Conservation (phyloP, 2,797 vertebrate genomes). For the Manis javanica region DNA sequence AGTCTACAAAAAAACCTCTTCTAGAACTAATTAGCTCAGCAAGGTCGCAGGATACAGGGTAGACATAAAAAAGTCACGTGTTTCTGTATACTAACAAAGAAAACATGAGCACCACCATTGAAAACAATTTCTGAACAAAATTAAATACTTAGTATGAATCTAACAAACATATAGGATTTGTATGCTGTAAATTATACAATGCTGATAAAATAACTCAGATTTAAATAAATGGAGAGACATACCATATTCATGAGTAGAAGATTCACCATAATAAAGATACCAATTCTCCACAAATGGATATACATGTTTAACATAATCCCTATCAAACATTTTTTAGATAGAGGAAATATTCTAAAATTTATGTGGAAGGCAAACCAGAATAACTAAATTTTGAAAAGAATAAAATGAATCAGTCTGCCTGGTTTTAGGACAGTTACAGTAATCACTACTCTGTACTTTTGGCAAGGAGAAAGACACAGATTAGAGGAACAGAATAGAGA, state of each 20-base stretch:
- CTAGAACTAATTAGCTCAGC: not conserved
- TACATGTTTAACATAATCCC: not conserved
- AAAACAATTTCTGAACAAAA: not conserved
- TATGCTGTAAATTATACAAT: not conserved
- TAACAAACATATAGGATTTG: not conserved
- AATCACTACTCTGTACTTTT: not conserved
- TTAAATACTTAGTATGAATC: not conserved
- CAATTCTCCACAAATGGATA: not conserved
- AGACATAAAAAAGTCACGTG: not conserved
- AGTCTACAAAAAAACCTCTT: not conserved
- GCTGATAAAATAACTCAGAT: not conserved
- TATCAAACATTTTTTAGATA: not conserved
- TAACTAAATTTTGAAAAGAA: not conserved
- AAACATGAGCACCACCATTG: not conserved
- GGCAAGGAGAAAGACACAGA: not conserved
- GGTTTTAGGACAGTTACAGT: not conserved
- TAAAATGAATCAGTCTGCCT: not conserved
- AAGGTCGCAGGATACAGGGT: not conserved
- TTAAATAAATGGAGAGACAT: not conserved
- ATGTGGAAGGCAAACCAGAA: not conserved
- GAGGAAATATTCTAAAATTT: not conserved
- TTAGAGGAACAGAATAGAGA: not conserved
- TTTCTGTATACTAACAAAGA: not conserved
- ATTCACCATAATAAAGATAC: not conserved
- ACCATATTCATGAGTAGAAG: not conserved